phyloP scores from a whole-genome alignment of 2,113 vertebrate species.

The Zosterops borbonicus region DNA sequence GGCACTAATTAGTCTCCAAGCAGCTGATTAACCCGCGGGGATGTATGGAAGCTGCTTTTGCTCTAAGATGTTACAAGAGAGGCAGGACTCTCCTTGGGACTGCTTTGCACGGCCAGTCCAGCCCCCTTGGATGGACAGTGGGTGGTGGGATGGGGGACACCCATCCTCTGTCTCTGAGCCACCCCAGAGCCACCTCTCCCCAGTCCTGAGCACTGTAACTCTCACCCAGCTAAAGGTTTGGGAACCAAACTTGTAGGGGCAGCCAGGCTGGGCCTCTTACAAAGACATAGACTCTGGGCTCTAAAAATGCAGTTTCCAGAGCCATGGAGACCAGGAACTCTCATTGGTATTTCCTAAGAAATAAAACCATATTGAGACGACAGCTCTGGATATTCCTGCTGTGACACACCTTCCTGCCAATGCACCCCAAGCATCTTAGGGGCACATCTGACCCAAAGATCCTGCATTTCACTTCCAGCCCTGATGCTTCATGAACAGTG shows the following conservation, averaged over 20 bases:
- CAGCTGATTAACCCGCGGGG: background rate
- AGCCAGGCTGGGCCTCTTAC: background rate
- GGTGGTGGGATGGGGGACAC: background rate
- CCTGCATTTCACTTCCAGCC: background rate
- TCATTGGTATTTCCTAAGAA: background rate
- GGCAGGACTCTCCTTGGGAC: background rate
- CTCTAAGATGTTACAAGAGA: background rate
- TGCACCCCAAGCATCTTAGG: background rate
- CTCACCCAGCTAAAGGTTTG: background rate
- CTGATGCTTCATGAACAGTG: background rate
- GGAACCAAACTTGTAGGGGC: background rate
- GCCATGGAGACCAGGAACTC: background rate
- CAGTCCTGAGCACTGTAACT: background rate
- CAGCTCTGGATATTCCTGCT: background rate
- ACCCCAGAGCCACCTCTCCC: background rate
- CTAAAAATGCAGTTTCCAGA: background rate
- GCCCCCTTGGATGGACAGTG: background rate
- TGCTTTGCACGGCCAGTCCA: background rate
- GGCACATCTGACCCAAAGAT: slow-evolving; percentile 9
- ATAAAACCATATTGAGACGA: accelerated
- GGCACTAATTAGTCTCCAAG: background rate
- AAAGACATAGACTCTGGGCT: background rate
- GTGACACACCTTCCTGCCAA: background rate
- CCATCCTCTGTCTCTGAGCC: background rate
- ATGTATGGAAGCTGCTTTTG: background rate